These are phyloP conservation scores for Phorcus lineatus DNA, from an alignment of 2,888 invertebrate species.

Conservation along the genomic window DNA sequence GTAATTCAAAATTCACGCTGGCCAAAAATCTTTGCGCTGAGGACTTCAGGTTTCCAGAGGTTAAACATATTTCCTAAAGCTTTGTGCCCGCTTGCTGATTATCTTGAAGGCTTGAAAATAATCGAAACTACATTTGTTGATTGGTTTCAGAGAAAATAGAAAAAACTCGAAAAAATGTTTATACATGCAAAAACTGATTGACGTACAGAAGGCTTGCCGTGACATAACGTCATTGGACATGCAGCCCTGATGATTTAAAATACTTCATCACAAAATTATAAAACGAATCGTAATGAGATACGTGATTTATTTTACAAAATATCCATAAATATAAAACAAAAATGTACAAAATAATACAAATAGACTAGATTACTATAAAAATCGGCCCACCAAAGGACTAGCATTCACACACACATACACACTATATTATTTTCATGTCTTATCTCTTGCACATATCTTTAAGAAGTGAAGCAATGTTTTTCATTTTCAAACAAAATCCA, in stretches of 20 bases:
- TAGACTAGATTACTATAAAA: not conserved
- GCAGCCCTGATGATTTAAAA: not conserved
- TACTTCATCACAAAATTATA: not conserved
- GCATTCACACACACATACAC: not conserved
- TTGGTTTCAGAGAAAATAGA: no score
- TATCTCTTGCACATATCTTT: not conserved
- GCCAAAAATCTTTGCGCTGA: no score
- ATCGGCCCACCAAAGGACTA: no score
- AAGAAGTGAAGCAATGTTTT: not conserved
- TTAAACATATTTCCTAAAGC: no score
- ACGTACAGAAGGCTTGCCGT: no score
- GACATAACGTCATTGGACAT: not conserved
- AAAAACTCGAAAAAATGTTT: no score
- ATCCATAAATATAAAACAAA: not conserved
- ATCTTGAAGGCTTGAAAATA: no score
- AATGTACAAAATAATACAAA: not conserved
- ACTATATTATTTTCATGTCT: not conserved
- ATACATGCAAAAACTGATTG: no score
- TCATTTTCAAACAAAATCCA: not conserved
- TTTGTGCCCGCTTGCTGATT: no score
- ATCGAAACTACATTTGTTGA: no score
- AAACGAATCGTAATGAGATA: not conserved
- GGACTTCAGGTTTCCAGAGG: no score
- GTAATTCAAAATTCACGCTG: no score
- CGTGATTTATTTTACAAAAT: not conserved